A percentile compares a stretch with the other conserved stretches of the same genome.
phyloP scores from a whole-genome alignment of 2,113 vertebrate species.

The Mustela lutreola region DNA sequence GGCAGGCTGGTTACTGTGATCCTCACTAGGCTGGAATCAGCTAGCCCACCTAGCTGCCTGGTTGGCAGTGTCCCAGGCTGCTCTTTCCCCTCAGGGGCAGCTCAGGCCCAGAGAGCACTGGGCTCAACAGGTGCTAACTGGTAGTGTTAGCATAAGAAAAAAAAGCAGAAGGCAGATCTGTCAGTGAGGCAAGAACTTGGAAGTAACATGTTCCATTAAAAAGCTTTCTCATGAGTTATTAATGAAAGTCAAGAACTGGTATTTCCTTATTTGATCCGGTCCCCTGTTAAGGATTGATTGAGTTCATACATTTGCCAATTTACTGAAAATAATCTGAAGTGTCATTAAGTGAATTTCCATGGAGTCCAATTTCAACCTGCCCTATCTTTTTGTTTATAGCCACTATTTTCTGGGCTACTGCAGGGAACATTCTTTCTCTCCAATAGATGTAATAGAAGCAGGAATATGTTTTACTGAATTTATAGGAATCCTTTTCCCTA shows the following conservation, averaged over 20 bases:
- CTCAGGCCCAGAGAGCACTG: background rate
- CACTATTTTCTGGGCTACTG: conserved; percentile 60
- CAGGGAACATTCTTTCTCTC: conserved; percentile 45
- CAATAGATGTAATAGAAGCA: conserved; percentile 54
- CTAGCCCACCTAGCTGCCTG: background rate
- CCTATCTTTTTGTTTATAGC: conserved; percentile 71
- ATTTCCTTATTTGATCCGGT: conserved; percentile 58
- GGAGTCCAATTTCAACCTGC: conserved; percentile 67
- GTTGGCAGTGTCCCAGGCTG: background rate
- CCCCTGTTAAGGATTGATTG: conserved; percentile 66
- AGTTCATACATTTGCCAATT: conserved; percentile 72
- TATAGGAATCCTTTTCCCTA: conserved; percentile 53
- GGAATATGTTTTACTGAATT: conserved; percentile 55
- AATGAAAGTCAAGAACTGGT: conserved; percentile 59
- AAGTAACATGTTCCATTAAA: conserved; percentile 40
- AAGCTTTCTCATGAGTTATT: conserved; percentile 58
- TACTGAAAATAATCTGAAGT: conserved; percentile 75
- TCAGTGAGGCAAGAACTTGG: background rate
- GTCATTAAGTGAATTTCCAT: conserved; percentile 75
- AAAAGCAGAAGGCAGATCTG: conserved; percentile 25
- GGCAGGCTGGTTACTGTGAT: background rate
- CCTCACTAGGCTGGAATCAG: background rate
- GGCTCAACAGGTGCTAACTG: background rate
- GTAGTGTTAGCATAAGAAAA: background rate
- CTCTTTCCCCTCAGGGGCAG: background rate